Evolutionary conservation across 2,888 invertebrate genomes (phyloP), one percentile per base, ranked within the genome.

Genomic region (Nomada goodeniana): DNA sequence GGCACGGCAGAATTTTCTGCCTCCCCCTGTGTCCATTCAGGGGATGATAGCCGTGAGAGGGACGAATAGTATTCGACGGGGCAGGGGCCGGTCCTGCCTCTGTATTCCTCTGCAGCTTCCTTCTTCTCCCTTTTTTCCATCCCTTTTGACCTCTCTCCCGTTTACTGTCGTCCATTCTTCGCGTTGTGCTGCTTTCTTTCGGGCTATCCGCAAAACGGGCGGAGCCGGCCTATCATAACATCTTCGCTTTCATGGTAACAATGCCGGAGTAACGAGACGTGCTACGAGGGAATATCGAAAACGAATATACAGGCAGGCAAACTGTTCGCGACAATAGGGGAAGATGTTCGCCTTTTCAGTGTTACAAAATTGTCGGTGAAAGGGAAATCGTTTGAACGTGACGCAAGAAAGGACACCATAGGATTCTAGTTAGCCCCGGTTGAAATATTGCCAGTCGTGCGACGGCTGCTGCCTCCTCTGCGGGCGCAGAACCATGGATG

Each of bases 21-120:
- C 80, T 76, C 78, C 18, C 78, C 13, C 44, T 50, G 81, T 29
- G 81, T 29, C 79, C 83, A 88, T 88, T 88, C 87, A 74, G 68
- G 74, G 86, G 60, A 86, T 87, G 84, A 87, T 87, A 84, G 82
- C 85, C 88, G 88, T 88, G 86, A 88, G 86, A 72, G 76, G 80
- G 76, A 80, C 29, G 75, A 64, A 67, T 65, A 74, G 64, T 55
- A 20, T 47, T 69, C 76, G 36, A 44, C 64, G 69, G 44, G 63
- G 85, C 60, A 47, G 29, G 50, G 63, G 64, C 52, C 55, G 11
- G 55, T 47, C 75, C 55, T 70, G 61, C 67, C 68, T 82, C 74
- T n/a, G 20, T 20, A 50, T 57, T 52, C 29, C 44, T 18, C 42
- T 53, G 52, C 53, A 59, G 26, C 42, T 65, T 69, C 60, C 55